Base-by-base conservation (phyloP, 1,140 invertebrate genomes). In the Augochlora pura region DNA sequence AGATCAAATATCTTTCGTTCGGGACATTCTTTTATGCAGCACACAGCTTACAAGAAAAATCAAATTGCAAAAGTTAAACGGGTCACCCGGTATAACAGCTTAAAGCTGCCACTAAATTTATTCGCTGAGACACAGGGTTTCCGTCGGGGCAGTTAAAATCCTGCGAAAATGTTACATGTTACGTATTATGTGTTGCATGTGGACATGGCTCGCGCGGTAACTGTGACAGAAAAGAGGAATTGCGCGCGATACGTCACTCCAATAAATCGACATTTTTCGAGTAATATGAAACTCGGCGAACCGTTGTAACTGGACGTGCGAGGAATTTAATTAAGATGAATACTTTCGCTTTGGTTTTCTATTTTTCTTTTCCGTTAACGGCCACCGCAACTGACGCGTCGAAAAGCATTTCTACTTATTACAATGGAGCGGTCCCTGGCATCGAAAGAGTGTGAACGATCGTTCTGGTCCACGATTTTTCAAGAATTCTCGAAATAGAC, bases 21-120 rank as follows among this genome's bases (percentile, higher is more conserved):
- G 32, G 4, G 4, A 32, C 32, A 32, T 32, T 32, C 4, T 32
- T 4, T 4, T 1, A 32, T 32, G 4, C 32, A 32, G 4, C 32
- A 32, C 4, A 4, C 4, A 32, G 32, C 4, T 32, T 32, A 32
- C 32, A 32, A 32, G 32, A 4, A 32, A 32, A 4, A 4, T 32
- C 1, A 32, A 32, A 4, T 1, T 32, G 4, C 4, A 32, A 32
- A 32, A 32, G 4, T 32, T 32, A 32, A 32, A 4, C 32, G 32
- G 32, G 1, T 2, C 32, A 32, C 32, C 32, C 32, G 4, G 42
- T 49, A 59, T 27, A 67, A 57, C 63, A 16, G 23, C 16, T 59
- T 67, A 57, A 67, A 27, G 49, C 73, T 67, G 73, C 46, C 38
- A 54, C 49, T 42, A 75, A 75, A 67, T 75, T 75, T 75, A 75